Evolutionary conservation across 2,888 invertebrate genomes (phyloP), one percentile per base, ranked within the genome.

Genomic region (Notodromas monacha): DNA sequence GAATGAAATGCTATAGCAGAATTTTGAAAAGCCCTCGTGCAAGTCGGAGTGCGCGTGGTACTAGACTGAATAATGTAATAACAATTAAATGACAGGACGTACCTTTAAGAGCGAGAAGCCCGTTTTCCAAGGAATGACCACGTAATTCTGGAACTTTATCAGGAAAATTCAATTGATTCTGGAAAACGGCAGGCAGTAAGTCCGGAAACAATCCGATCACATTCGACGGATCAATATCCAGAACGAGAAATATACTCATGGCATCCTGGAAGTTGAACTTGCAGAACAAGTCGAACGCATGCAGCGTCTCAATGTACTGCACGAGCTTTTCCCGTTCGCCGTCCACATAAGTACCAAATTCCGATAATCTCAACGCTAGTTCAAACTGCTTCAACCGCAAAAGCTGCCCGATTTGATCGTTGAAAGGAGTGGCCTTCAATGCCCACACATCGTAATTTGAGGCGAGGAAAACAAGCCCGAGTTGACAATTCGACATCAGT

Each of bases 181-280:
- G 44, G 39, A 49, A 54, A 29, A 56, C 54, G 30, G 54, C 52
- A 2, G 65, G 65, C 29, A 73, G 60, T 30, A 96, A 53, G 45
- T 77, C 74, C 0, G 92, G 89, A 51, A 79, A 89, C 15, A 96
- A 54, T 35, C 77, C 66, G 36, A 96, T 86, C 6, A 96, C 89
- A 46, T 84, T 74, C 28, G 76, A 70, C 0, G 89, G 84, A 53
- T 92, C 60, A 3, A 79, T 84, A 40, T 69, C 68, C 1, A 89
- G 56, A 45, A 73, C 68, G 3, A 67, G 55, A 48, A 92, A 92
- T 43, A 84, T 68, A 32, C 65, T 63, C 73, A 96, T 79, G 1
- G 92, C 74, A 39, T 73, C 69, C 6, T 67, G 58, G 46, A 77
- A 96, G 40, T 70, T 61, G 45, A 73, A 74, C 43, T 69, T 69